phyloP scores from a whole-genome alignment of 2,797 vertebrate species.

The Anas georgica region DNA sequence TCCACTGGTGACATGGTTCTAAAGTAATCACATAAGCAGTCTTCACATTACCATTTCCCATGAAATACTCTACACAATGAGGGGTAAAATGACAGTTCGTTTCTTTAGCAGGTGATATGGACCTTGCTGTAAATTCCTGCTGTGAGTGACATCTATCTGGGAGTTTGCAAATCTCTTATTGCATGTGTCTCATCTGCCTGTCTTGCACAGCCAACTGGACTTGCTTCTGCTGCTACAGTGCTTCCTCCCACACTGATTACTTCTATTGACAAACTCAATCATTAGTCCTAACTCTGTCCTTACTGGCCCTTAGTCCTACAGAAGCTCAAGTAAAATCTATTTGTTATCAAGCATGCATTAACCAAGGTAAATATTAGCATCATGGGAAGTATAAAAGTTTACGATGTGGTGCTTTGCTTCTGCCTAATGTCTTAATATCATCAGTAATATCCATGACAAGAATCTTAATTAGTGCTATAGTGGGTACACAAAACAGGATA shows the following conservation, averaged over 20 bases:
- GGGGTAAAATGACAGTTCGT: background rate
- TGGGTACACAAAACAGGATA: background rate
- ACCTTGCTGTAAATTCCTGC: background rate
- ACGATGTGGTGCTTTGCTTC: background rate
- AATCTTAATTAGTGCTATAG: background rate
- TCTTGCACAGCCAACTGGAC: background rate
- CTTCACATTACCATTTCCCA: background rate
- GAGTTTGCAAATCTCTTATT: background rate
- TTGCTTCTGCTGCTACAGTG: background rate
- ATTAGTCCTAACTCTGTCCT: background rate
- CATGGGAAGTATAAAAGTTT: background rate
- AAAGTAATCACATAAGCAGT: background rate
- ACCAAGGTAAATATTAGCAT: background rate
- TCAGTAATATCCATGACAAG: background rate
- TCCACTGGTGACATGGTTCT: background rate
- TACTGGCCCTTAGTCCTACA: background rate
- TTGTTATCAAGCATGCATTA: background rate
- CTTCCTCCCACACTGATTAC: background rate
- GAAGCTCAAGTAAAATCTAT: background rate
- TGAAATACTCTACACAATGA: background rate
- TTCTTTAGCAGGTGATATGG: background rate
- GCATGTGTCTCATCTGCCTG: background rate
- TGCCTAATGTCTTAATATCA: background rate
- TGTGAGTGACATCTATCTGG: background rate
- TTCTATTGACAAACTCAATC: background rate